Conservation (phyloP, 1,140 invertebrate species). For the Propsilocerus akamusi region DNA sequence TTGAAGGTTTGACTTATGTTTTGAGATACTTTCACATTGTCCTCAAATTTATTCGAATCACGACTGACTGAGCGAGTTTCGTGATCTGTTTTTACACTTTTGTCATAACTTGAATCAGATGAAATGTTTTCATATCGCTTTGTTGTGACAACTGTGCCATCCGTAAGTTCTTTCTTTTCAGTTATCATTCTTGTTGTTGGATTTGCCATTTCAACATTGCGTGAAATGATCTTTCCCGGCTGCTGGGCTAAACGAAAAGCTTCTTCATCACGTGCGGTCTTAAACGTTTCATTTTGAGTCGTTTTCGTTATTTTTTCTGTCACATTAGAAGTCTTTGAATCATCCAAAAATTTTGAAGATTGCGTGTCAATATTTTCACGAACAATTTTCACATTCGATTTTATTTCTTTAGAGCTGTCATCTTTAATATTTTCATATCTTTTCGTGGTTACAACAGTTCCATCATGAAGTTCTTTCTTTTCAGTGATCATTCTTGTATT, state of each 20-base stretch:
- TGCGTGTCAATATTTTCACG: too few relatives aligned
- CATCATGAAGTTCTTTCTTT: slow-evolving; percentile 38
- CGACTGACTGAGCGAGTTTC: slow-evolving; percentile 7
- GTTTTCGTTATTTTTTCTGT: background rate
- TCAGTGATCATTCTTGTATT: slow-evolving; percentile 41
- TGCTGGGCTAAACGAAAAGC: slow-evolving; percentile 19
- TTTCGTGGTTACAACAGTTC: slow-evolving; percentile 41
- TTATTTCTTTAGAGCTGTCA: background rate
- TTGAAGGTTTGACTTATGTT: background rate
- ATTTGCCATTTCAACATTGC: slow-evolving; percentile 36
- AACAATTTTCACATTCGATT: too few relatives aligned
- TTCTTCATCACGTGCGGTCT: slow-evolving; percentile 19
- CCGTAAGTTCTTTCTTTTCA: slow-evolving; percentile 38
- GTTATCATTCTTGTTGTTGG: slow-evolving; percentile 39
- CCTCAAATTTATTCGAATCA: slow-evolving; percentile 1
- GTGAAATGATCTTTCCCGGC: slow-evolving; percentile 27
- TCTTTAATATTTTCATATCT: slow-evolving; percentile 27
- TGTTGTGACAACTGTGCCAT: slow-evolving; percentile 40
- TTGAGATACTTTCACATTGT: background rate
- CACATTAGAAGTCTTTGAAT: background rate
- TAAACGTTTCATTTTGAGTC: background rate
- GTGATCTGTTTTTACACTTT: background rate
- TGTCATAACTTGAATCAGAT: too few relatives aligned
- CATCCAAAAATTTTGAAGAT: too few relatives aligned
- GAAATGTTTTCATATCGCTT: slow-evolving; percentile 35